These are phyloP conservation scores for Rhopalosiphum nymphaeae DNA, from an alignment of 2,888 invertebrate species.

Conservation along the genomic window DNA sequence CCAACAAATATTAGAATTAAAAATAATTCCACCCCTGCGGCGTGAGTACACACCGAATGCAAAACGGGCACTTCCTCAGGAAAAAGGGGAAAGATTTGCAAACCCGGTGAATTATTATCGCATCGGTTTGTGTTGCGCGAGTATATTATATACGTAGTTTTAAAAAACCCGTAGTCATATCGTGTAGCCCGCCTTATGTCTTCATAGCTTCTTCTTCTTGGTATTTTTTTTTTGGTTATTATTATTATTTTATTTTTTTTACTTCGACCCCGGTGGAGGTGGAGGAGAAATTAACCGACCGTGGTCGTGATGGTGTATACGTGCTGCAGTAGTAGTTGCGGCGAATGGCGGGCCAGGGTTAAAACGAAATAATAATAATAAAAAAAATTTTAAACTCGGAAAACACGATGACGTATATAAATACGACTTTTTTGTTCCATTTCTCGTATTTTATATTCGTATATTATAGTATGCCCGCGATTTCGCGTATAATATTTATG, in stretches of 20 bases:
- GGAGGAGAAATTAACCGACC: slow-evolving; percentile 63
- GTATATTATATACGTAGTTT: slow-evolving; percentile 31
- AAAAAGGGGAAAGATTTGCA: slow-evolving; percentile 65
- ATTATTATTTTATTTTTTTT: slow-evolving; percentile 32
- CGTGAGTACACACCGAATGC: slow-evolving; percentile 64
- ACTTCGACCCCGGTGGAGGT: neutral
- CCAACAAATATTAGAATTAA: slow-evolving; percentile 68
- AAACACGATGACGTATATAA: slow-evolving; percentile 1
- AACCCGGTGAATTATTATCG: slow-evolving; percentile 64
- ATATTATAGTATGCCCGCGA: neutral
- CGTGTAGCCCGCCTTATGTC: slow-evolving; percentile 56
- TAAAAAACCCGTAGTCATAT: slow-evolving; percentile 49
- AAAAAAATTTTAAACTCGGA: slow-evolving; percentile 15
- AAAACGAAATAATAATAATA: slow-evolving; percentile 33
- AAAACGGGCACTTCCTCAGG: slow-evolving; percentile 67
- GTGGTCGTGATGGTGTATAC: slow-evolving; percentile 18
- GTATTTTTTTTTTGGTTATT: slow-evolving; percentile 13
- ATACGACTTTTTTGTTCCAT: slow-evolving; percentile 16
- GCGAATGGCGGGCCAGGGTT: neutral
- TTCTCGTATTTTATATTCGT: neutral
- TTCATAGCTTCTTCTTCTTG: slow-evolving; percentile 19
- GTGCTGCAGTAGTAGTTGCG: neutral
- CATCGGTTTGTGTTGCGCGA: slow-evolving; percentile 34
- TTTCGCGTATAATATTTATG: neutral
- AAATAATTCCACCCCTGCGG: slow-evolving; percentile 67